Conservation (phyloP, 2,113 vertebrate species). For the Carassius gibelio region DNA sequence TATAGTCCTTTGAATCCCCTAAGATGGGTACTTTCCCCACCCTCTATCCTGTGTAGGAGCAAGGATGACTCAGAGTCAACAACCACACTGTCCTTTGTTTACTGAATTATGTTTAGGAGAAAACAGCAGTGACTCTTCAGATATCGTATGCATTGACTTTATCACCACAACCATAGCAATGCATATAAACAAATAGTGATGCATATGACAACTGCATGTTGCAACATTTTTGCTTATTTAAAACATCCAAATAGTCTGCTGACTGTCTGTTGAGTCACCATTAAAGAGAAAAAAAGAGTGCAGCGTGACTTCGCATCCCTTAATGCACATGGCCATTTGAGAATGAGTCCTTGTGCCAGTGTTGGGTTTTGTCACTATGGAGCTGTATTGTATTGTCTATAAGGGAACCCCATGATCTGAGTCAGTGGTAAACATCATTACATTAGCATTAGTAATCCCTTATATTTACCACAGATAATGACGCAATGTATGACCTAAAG, state of each 20-base stretch:
- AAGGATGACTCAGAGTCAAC: constrained; percentile 26
- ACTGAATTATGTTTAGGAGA: constrained; percentile 15
- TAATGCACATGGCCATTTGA: constrained; percentile 25
- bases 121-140: neutral
- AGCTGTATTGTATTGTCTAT: neutral
- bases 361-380: constrained; percentile 12
- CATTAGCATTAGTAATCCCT: neutral
- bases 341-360: constrained; percentile 6
- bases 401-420: constrained; percentile 14
- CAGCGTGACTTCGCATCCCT: constrained; percentile 18
- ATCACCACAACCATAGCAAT: neutral
- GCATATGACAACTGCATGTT: constrained; percentile 3
- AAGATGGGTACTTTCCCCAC: constrained; percentile 20
- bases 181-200: neutral
- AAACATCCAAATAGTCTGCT: neutral
- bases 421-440: constrained; percentile 23
- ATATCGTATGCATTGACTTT: neutral
- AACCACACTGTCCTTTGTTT: neutral
- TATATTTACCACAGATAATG: constrained; percentile 31
- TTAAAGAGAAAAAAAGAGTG: constrained; percentile 8
- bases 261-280: constrained; percentile 16
- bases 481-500: neutral
- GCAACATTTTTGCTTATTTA: neutral
- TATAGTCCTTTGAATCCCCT: constrained; percentile 20
- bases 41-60: constrained; percentile 26